Base-by-base conservation (phyloP, 1,140 invertebrate species). In the Globodera rostochiensis region DNA sequence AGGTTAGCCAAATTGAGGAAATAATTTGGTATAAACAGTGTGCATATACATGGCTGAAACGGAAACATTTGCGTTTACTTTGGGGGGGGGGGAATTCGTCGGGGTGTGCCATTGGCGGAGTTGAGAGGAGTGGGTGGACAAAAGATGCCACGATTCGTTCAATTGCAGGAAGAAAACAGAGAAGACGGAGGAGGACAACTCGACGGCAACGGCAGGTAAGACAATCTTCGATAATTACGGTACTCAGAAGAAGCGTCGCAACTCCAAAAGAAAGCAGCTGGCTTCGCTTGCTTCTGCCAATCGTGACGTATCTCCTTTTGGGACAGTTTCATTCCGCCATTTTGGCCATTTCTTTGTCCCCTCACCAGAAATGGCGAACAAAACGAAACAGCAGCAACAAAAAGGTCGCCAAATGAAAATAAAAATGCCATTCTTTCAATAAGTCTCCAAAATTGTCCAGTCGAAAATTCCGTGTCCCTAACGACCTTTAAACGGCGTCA, bases 401-500 rank as follows among this genome's bases (percentile, higher is more conserved):
- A 36, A 71, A 8, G 36, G 46, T 36, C 11, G 36, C 5, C n/a
- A n/a, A 45, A 70, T 8, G 46, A 47, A 47, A 45, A 47, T 36
- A 6, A 8, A 25, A 6, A 47, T 3, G 11, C 21, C 6, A 69
- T 53, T 53, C 11, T 11, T 19, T 11, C 36, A 71, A 47, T 9
- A 71, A 47, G n/a, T 25, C 9, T 21, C 21, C 3, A 71, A 36
- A 47, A 47, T 71, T 47, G 36, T 15, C 2, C 25, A 6, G 36
- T 6, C 11, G 69, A 71, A 71, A 36, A 19, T 45, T 7, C 69
- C 21, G 36, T 36, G 69, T 25, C 69, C 4, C 36, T 6, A 19
- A 71, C 36, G 25, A 47, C 21, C 25, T 71, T 45, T 21, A 71
- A 71, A 47, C 69, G 69, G 36, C 46, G 77, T 69, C 77, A 78